Evolutionary conservation across 37 sponge, comb jelly and placozoan genomes (phyloP).

Genomic region (Spongilla lacustris): DNA sequence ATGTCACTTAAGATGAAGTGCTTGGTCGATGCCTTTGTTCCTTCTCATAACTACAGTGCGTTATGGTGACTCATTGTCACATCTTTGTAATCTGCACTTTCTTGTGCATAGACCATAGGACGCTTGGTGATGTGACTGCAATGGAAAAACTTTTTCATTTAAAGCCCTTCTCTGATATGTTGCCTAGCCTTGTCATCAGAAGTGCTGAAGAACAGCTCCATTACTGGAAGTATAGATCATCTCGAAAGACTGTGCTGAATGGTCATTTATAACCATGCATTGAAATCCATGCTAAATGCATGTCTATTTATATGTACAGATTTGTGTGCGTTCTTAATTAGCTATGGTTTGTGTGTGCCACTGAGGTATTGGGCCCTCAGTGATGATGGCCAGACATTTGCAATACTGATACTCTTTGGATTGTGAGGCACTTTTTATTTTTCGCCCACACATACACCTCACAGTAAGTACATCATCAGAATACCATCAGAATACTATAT

Average conservation of each 20-base stretch:
- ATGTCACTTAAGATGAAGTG: not conserved
- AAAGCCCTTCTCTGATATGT: not conserved
- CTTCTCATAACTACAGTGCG: not conserved
- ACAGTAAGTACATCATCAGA: no score
- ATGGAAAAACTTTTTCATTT: not conserved
- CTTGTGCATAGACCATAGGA: not conserved
- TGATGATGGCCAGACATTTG: no score
- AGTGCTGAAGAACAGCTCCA: not conserved
- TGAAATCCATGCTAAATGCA: no score
- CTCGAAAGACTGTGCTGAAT: not conserved
- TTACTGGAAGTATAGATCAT: not conserved
- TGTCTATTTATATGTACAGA: no score
- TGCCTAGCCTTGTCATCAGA: not conserved
- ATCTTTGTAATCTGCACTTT: not conserved
- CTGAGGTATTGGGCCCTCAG: no score
- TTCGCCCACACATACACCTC: no score
- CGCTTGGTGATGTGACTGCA: not conserved
- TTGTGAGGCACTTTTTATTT: no score
- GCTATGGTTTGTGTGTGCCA: no score
- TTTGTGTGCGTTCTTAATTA: no score
- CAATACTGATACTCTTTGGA: no score
- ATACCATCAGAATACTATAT: no score
- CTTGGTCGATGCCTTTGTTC: not conserved
- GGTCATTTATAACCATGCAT: constrained; percentile 10
- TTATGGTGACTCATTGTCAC: not conserved